Evolutionary conservation across 2,888 invertebrate species (phyloP).

Genomic region (Cinara cedri): DNA sequence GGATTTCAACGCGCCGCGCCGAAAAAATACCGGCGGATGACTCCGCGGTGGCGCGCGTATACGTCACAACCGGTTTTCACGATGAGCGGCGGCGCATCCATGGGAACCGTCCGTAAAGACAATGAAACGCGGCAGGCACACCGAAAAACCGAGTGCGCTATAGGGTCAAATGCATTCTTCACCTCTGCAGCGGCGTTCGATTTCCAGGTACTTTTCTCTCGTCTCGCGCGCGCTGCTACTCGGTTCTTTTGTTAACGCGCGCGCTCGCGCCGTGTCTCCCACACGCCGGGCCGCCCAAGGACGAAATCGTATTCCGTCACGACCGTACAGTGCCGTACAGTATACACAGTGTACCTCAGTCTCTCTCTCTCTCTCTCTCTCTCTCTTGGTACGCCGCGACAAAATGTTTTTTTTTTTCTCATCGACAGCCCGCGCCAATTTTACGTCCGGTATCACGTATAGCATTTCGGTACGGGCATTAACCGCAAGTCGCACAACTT

Average conservation of each 20-base stretch:
- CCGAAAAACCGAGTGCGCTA: neutral
- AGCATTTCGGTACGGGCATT: no score
- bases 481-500: no score
- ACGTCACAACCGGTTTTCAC: conserved; percentile 47
- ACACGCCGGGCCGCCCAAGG: neutral
- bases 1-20: neutral
- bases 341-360: no score
- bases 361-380: no score
- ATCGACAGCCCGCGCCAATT: no score
- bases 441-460: neutral
- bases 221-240: neutral
- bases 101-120: conserved; percentile 39
- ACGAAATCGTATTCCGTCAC: neutral
- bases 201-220: conserved; percentile 34
- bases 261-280: neutral
- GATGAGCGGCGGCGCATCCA: no score
- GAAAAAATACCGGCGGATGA: neutral
- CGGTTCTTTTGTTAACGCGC: conserved; percentile 34
- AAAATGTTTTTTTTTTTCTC: no score
- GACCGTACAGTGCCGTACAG: no score
- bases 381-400: no score
- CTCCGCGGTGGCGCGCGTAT: neutral
- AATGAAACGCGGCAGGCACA: conserved; percentile 26
- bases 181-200: conserved; percentile 23
- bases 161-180: conserved; percentile 53